These are phyloP conservation scores for Coccyzus lansbergi DNA, from an alignment of 2,797 vertebrate genomes.

Conservation along the genomic window DNA sequence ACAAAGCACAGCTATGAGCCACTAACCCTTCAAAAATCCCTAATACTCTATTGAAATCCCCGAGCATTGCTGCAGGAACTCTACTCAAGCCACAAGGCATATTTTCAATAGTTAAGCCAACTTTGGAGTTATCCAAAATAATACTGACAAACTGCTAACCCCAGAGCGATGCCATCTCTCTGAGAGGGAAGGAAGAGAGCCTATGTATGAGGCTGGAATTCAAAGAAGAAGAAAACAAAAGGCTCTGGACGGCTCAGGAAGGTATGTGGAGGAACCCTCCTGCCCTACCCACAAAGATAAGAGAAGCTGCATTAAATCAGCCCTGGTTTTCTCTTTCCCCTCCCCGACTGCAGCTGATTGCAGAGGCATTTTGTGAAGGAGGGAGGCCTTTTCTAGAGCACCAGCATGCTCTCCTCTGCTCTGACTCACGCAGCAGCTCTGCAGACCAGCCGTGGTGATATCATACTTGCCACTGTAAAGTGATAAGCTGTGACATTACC, in stretches of 20 bases:
- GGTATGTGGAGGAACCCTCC: constrained; percentile 40
- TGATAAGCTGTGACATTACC: constrained; percentile 64
- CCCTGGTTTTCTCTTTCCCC: background rate
- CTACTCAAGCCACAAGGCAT: constrained; percentile 49
- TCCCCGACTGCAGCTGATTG: constrained; percentile 41
- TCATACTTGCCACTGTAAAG: constrained; percentile 49
- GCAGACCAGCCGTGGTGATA: constrained; percentile 33
- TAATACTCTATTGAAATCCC: constrained; percentile 57
- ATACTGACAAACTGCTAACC: constrained; percentile 59
- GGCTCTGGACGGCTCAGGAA: constrained; percentile 56
- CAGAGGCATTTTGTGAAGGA: constrained; percentile 57
- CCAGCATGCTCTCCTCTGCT: constrained; percentile 1
- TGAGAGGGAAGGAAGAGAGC: background rate
- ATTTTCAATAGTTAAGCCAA: constrained; percentile 28
- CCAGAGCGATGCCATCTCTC: constrained; percentile 26
- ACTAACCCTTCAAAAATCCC: constrained; percentile 66
- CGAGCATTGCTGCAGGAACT: constrained; percentile 52
- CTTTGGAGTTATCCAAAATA: constrained; percentile 32
- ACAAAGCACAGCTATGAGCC: constrained; percentile 59
- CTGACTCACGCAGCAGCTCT: constrained; percentile 53
- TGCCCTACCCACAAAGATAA: constrained; percentile 32
- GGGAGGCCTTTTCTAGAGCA: constrained; percentile 49
- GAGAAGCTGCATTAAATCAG: constrained; percentile 4
- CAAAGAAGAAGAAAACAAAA: constrained; percentile 46
- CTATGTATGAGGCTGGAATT: background rate